Conservation (phyloP, 2,113 vertebrate genomes). For the Nothoprocta pentlandii region DNA sequence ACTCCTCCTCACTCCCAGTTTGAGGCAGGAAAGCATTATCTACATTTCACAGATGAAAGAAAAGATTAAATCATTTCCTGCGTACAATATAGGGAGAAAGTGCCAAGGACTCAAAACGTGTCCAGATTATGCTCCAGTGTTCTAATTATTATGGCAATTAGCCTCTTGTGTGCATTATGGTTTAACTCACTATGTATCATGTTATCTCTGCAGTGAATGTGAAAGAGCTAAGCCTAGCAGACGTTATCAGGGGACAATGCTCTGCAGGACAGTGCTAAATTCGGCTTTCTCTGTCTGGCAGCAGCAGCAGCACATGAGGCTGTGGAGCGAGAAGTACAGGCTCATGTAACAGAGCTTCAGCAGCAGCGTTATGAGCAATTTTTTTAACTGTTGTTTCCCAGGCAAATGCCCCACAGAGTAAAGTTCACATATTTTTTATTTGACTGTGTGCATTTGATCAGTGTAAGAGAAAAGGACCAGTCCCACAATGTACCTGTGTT, state of each 20-base stretch:
- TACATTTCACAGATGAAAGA: background rate
- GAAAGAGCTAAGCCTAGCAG: background rate
- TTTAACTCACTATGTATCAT: background rate
- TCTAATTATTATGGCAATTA: background rate
- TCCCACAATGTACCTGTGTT: background rate
- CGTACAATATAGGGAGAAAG: background rate
- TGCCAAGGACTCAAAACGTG: accelerated
- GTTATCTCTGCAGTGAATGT: background rate
- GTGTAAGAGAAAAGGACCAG: background rate
- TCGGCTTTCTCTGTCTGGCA: background rate
- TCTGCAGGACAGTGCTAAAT: background rate
- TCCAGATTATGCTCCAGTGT: background rate
- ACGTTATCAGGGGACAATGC: background rate
- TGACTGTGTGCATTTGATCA: background rate
- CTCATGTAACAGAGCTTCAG: background rate
- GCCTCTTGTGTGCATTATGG: background rate
- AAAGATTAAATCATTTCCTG: background rate
- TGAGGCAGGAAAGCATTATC: background rate
- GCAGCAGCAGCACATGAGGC: background rate
- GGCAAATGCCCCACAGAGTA: background rate
- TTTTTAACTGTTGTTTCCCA: background rate
- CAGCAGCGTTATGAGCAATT: background rate
- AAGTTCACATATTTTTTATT: background rate
- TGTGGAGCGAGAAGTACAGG: background rate
- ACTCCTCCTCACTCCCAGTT: background rate